Conservation (phyloP, 2,888 invertebrate genomes). For the Conomelus anceps region DNA sequence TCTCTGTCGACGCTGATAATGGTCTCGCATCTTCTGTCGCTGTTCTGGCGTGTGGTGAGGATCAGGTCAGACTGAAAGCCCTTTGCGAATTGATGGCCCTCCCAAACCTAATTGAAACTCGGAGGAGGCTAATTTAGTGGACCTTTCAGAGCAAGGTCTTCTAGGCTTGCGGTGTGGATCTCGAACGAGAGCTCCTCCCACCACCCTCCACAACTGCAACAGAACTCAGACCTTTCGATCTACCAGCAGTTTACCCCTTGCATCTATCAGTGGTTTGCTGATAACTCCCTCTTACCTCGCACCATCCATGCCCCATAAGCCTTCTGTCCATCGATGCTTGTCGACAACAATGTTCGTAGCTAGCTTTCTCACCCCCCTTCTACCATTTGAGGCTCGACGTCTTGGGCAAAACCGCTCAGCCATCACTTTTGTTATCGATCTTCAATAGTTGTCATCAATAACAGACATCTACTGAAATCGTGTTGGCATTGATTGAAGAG, state of each 20-base stretch:
- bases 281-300: background rate
- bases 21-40: constrained; percentile 3
- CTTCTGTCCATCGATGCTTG: background rate
- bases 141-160: constrained; percentile 6
- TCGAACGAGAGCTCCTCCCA: background rate
- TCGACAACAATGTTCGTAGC: background rate
- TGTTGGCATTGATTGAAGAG: background rate
- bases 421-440: background rate
- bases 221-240: background rate
- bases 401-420: background rate
- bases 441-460: background rate
- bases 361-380: background rate
- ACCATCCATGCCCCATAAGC: background rate
- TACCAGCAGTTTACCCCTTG: background rate
- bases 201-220: background rate
- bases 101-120: constrained; percentile 12
- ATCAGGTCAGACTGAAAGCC: constrained; percentile 1
- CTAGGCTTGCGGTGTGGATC: background rate
- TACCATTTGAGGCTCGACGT: background rate
- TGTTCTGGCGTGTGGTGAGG: background rate
- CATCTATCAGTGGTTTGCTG: constrained; percentile 6
- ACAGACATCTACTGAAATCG: background rate
- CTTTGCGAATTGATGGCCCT: constrained; percentile 10
- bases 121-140: constrained; percentile 12
- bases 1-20: background rate